Conservation (phyloP, 2,888 invertebrate genomes). For the Drosophila putrida region DNA sequence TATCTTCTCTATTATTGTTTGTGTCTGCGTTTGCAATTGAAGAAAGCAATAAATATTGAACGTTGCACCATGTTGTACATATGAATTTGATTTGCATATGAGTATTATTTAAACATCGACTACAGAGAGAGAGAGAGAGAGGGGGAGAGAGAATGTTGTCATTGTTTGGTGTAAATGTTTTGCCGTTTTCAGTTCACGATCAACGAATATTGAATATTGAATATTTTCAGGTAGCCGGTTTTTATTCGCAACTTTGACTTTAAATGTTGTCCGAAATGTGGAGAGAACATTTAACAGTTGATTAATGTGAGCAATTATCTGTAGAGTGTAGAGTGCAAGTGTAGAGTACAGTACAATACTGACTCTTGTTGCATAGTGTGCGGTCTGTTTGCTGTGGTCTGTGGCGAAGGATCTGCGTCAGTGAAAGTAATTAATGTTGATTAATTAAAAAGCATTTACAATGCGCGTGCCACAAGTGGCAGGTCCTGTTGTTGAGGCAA, state of each 20-base stretch:
- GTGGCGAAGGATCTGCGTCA: no score
- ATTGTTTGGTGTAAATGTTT: slow-evolving; percentile 6
- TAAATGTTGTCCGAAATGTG: background rate
- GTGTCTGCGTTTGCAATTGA: slow-evolving; percentile 10
- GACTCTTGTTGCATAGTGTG: slow-evolving; percentile 30
- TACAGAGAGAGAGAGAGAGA: background rate
- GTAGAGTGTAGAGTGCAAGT: slow-evolving; percentile 21
- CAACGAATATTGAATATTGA: slow-evolving; percentile 5
- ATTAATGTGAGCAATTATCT: slow-evolving; percentile 7
- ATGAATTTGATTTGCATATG: slow-evolving; percentile 10
- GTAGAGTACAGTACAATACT: slow-evolving; percentile 19
- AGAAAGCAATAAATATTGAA: slow-evolving; percentile 9
- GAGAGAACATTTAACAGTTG: background rate
- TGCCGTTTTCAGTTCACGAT: slow-evolving; percentile 12
- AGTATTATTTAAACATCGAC: background rate
- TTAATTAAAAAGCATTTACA: slow-evolving; percentile 55
- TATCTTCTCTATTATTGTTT: background rate
- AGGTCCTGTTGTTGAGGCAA: background rate
- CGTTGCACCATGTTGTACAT: slow-evolving; percentile 1
- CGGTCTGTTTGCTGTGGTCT: slow-evolving; percentile 17
- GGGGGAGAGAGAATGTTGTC: slow-evolving; percentile 1
- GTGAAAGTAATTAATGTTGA: slow-evolving; percentile 50
- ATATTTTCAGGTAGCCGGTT: slow-evolving; percentile 15
- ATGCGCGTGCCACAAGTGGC: slow-evolving; percentile 17
- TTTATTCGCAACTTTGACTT: slow-evolving; percentile 3